These are phyloP conservation scores for Cassiopea xamachana DNA, from an alignment of 30 jellyfish, hydroid and myxozoan genomes.

Conservation along the genomic window DNA sequence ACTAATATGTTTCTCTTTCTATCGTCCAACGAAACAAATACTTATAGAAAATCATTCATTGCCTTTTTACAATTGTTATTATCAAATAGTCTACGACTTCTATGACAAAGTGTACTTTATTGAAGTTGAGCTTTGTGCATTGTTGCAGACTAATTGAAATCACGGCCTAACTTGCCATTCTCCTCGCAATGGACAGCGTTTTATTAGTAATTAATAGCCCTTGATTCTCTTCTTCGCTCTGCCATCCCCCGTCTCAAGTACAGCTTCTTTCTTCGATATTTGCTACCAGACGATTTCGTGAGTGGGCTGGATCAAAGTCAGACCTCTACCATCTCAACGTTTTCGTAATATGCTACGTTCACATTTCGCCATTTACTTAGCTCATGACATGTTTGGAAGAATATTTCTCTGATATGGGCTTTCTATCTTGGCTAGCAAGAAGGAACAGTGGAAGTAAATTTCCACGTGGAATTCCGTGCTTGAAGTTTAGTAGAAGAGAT, in stretches of 20 bases:
- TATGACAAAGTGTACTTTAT: too few species aligned
- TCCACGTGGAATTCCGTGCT: background rate
- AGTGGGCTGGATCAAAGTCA: background rate
- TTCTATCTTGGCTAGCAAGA: background rate
- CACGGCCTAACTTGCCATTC: background rate
- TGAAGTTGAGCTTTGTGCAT: too few species aligned
- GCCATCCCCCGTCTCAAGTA: background rate
- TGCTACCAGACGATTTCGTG: background rate
- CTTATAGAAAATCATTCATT: too few species aligned
- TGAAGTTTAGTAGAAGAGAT: background rate
- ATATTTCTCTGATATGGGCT: background rate
- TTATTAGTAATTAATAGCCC: background rate
- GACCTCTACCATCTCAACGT: background rate
- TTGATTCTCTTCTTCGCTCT: background rate
- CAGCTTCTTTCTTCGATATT: background rate
- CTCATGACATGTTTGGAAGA: background rate
- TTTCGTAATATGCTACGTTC: background rate
- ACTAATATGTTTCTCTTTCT: background rate
- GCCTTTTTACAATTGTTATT: too few species aligned
- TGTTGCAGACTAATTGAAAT: too few species aligned
- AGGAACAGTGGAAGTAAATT: background rate
- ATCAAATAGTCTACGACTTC: too few species aligned
- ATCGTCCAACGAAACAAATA: background rate
- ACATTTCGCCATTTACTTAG: background rate
- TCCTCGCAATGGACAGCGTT: background rate